These are phyloP conservation scores for Congeria kusceri DNA, from an alignment of 2,888 invertebrate species.

Conservation along the genomic window DNA sequence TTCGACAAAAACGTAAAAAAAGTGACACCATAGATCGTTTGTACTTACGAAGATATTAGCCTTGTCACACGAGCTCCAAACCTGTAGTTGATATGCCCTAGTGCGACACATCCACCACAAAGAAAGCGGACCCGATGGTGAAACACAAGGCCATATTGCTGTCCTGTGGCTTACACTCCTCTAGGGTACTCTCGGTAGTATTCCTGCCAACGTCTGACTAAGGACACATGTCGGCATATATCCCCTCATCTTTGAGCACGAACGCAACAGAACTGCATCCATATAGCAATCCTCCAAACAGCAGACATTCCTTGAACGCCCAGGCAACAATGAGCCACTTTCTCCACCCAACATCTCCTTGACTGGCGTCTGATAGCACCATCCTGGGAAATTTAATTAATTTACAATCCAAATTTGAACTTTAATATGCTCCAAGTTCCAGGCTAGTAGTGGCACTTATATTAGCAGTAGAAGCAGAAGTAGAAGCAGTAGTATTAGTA, in stretches of 20 bases:
- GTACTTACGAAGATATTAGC: conserved; percentile 70
- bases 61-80: conserved; percentile 73
- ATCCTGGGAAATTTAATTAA: neutral
- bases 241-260: conserved; percentile 70
- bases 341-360: too few relatives aligned
- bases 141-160: conserved; percentile 70
- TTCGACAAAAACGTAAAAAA: too few relatives aligned
- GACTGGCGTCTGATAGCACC: conserved; percentile 11
- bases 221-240: conserved; percentile 67
- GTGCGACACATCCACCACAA: conserved; percentile 70
- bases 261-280: conserved; percentile 78
- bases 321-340: conserved; percentile 65
- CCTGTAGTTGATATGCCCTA: conserved; percentile 74
- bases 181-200: too few relatives aligned
- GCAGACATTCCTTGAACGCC: conserved; percentile 72
- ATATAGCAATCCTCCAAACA: conserved; percentile 75
- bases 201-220: neutral
- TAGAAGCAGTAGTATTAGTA: too few relatives aligned
- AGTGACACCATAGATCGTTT: neutral
- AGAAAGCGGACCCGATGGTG: conserved; percentile 72
- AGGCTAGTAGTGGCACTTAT: too few relatives aligned
- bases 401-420: too few relatives aligned
- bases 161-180: conserved; percentile 61
- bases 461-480: too few relatives aligned
- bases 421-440: too few relatives aligned